These are phyloP conservation scores for Lepisosteus oculatus DNA, from an alignment of 2,113 vertebrate genomes.

Conservation along the genomic window DNA sequence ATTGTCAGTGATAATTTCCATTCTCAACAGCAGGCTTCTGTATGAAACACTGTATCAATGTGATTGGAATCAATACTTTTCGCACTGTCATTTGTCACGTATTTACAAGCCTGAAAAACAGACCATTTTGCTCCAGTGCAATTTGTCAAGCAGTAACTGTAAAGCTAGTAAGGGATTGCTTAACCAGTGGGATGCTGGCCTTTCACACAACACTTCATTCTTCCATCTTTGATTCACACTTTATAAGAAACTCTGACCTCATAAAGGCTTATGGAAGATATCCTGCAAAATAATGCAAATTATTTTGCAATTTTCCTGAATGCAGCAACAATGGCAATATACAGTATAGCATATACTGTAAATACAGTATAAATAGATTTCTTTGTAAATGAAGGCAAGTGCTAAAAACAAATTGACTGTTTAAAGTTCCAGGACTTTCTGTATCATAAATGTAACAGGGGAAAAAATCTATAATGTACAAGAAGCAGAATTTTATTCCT, in stretches of 20 bases:
- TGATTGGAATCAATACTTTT: constrained; percentile 97
- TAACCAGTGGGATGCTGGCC: constrained; percentile 32
- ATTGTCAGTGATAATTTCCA: constrained; percentile 70
- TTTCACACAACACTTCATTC: constrained; percentile 17
- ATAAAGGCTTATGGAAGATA: no score
- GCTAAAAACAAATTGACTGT: no score
- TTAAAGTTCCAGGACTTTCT: no score
- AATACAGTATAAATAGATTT: no score
- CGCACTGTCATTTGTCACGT: constrained; percentile 96
- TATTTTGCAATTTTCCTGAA: no score
- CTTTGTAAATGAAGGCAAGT: no score
- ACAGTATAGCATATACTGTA: no score
- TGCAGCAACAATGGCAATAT: no score
- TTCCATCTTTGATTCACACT: constrained; percentile 28
- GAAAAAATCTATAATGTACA: no score
- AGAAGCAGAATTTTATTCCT: no score
- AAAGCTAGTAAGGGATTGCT: neutral
- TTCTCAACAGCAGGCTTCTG: constrained; percentile 69
- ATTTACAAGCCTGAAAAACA: constrained; percentile 98
- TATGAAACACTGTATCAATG: constrained; percentile 89
- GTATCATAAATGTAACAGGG: no score
- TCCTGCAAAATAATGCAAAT: no score
- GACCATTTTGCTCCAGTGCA: constrained; percentile 91
- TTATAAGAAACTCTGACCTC: constrained; percentile 19
- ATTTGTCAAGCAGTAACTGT: constrained; percentile 82